Conservation (phyloP, 2,113 vertebrate species). For the Galbula dea region DNA sequence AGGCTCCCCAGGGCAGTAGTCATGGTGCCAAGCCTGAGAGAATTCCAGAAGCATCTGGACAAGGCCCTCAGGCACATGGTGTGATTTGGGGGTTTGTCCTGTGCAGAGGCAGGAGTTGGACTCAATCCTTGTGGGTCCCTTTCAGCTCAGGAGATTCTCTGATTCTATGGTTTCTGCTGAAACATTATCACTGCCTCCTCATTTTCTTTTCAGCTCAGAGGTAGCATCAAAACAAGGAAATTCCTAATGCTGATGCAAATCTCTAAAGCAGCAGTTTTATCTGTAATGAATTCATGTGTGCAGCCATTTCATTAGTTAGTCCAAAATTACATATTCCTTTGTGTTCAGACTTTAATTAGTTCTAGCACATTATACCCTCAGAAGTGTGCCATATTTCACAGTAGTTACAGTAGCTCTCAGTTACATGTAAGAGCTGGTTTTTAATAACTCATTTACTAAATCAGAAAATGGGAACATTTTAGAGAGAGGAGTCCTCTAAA, state of each 20-base stretch:
- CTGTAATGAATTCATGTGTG: not conserved
- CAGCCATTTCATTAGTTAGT: not conserved
- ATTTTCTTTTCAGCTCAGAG: not conserved
- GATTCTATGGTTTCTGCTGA: not conserved
- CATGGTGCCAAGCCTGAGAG: no score
- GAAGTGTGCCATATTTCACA: not conserved
- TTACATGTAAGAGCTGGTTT: not conserved
- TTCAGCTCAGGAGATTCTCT: no score
- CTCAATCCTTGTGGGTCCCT: no score
- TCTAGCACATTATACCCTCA: not conserved
- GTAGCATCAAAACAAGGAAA: not conserved
- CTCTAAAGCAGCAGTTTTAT: not conserved
- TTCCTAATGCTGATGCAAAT: not conserved
- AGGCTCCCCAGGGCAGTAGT: no score
- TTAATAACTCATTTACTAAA: constrained; percentile 7
- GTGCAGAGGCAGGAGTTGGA: no score
- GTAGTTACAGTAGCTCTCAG: not conserved
- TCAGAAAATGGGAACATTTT: not conserved
- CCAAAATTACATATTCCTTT: not conserved
- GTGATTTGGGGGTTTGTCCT: no score
- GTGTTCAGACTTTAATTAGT: not conserved
- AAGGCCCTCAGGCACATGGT: no score
- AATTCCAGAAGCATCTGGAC: no score
- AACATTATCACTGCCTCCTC: not conserved
- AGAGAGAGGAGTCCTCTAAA: not conserved